Base-by-base conservation (phyloP, 1,140 invertebrate genomes). In the Luehdorfia chinensis region DNA sequence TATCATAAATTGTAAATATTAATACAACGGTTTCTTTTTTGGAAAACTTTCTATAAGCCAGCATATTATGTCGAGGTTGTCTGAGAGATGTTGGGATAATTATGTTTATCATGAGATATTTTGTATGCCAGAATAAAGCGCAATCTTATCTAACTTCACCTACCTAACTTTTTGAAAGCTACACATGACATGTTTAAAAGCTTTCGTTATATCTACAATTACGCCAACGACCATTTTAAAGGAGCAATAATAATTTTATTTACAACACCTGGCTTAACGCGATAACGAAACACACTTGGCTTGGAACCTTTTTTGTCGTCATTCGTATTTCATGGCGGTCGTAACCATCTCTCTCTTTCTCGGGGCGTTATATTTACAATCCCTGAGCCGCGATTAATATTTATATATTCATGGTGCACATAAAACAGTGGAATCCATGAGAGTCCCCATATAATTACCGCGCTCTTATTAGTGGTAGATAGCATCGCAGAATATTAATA, bases 321-420 rank as follows among this genome's bases (percentile, higher is more conserved):
- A 36, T 43, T 46, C 44, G 47, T 53, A 33, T 39, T 58, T 51
- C 55, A 60, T 49, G 33, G 48, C 39, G 21, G 37, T 44, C 31
- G 46, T 57, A 57, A 63, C 16, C 45, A 55, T 47, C 45, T 52
- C 23, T 16, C 46, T 50, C 51, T 61, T 60, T 55, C 44, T 44
- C 32, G 36, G 31, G 50, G 19, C 19, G 2, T 21, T 21, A 21
- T 21, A 21, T 21, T 25, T 39, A 39, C 23, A 43, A 43, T 43
- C 39, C 25, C n/a, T 28, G 25, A 28, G 39, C 13, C 16, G 25
- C 30, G 30, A 32, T 50, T 58, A 59, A 66, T 66, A 59, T 66
- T 74, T 62, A 70, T 65, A 70, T 72, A 75, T 72, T 72, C 62
- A 75, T 65, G 55, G 56, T 36, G 23, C 27, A 52, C 61, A 66